Evolutionary conservation across 1,140 invertebrate species (phyloP).

Genomic region (Plodia interpunctella): DNA sequence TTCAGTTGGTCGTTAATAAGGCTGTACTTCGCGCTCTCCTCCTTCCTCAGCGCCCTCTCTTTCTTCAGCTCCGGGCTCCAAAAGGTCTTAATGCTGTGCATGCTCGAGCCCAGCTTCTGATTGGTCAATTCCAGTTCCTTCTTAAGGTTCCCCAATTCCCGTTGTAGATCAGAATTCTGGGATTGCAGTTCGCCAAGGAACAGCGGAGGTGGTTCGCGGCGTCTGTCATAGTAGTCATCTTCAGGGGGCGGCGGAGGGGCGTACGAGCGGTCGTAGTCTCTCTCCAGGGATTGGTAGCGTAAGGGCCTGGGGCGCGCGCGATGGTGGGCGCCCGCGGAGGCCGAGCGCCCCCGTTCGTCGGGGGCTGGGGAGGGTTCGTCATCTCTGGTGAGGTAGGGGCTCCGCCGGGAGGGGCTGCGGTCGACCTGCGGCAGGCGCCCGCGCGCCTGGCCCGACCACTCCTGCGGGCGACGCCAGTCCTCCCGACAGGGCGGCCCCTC

Average conservation of each 20-base stretch:
- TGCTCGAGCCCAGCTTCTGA: slow-evolving; percentile 98
- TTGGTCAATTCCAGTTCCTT: slow-evolving; percentile 98
- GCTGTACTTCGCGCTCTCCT: slow-evolving; percentile 98
- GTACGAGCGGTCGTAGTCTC: slow-evolving; percentile 68
- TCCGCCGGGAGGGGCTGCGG: slow-evolving; percentile 86
- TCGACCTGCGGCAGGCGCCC: slow-evolving; percentile 86
- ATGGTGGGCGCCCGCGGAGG: slow-evolving; percentile 69
- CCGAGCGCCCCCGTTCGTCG: slow-evolving; percentile 75
- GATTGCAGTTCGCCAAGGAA: slow-evolving; percentile 96
- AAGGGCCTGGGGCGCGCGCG: slow-evolving; percentile 47
- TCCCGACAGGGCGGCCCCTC: slow-evolving; percentile 69
- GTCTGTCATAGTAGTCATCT: slow-evolving; percentile 66
- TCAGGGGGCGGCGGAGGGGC: slow-evolving; percentile 65
- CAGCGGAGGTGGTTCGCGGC: slow-evolving; percentile 60
- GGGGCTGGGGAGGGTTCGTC: slow-evolving; percentile 86
- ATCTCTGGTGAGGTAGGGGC: slow-evolving; percentile 82
- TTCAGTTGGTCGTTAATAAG: slow-evolving; percentile 98
- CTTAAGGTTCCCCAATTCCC: slow-evolving; percentile 97
- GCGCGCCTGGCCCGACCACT: slow-evolving; percentile 71
- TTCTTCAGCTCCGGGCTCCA: slow-evolving; percentile 99
- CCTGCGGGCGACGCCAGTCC: slow-evolving; percentile 69
- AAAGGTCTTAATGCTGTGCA: slow-evolving; percentile 99
- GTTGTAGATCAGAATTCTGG: slow-evolving; percentile 95
- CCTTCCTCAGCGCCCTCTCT: slow-evolving; percentile 96
- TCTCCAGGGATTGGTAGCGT: slow-evolving; percentile 65